phyloP scores from a whole-genome alignment of 2,113 vertebrate species.

The Pleuronectes platessa region DNA sequence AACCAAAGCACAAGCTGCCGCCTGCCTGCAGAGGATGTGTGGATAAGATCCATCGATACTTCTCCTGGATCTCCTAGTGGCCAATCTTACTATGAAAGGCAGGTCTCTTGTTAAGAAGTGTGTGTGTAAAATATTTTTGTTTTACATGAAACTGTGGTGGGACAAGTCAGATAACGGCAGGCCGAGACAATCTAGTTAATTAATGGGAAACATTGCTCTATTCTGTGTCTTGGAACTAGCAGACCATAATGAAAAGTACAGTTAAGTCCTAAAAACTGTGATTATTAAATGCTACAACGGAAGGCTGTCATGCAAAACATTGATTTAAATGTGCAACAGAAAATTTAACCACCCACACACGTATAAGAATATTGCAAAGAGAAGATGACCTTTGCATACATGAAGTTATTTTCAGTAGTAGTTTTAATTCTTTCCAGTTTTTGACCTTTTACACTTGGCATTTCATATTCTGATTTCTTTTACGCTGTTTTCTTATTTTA shows the following conservation, averaged over 20 bases:
- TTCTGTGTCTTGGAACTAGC: no score
- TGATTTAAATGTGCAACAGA: not conserved
- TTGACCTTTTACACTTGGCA: no score
- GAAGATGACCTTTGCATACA: not conserved
- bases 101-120: not conserved
- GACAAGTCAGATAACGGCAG: no score
- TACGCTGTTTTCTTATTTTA: not conserved
- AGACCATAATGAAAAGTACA: not conserved
- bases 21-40: not conserved
- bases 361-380: not conserved
- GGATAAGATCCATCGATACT: not conserved
- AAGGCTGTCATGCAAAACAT: not conserved
- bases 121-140: no score
- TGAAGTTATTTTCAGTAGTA: not conserved
- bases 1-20: not conserved
- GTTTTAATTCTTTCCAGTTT: no score
- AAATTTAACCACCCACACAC: not conserved
- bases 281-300: not conserved
- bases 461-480: no score
- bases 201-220: not conserved
- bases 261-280: not conserved
- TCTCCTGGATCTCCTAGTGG: not conserved
- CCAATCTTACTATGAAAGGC: not conserved
- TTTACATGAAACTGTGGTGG: no score
- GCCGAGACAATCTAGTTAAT: not conserved